These are phyloP conservation scores for Eutolmus rufibarbis DNA, from an alignment of 2,888 invertebrate genomes.

Conservation along the genomic window DNA sequence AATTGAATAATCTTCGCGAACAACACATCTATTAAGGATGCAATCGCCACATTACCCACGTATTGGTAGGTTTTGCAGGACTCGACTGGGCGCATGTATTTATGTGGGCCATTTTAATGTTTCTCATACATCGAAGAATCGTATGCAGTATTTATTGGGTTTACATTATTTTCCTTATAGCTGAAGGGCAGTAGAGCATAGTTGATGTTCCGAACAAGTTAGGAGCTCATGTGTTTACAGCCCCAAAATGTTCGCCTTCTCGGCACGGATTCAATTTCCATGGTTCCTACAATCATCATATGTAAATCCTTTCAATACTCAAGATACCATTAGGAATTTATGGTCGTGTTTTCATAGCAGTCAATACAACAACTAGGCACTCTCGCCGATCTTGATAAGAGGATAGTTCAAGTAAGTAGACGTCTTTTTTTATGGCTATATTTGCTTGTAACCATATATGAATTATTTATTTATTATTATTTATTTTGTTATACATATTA, in stretches of 20 bases:
- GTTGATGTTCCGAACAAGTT: neutral
- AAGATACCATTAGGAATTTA: slow-evolving; percentile 9
- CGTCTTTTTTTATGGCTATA: neutral
- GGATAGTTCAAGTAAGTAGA: neutral
- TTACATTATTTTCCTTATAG: neutral
- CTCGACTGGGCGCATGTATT: neutral
- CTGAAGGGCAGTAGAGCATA: neutral
- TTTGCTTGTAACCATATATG: neutral
- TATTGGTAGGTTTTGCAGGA: neutral
- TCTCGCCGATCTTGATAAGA: neutral
- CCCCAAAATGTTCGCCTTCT: neutral
- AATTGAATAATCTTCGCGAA: no score
- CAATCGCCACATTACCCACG: neutral
- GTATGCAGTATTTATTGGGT: neutral
- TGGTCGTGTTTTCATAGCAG: neutral
- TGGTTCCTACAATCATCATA: neutral
- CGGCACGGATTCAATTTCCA: neutral
- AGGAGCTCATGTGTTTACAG: neutral
- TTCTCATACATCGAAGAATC: neutral
- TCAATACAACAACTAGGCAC: neutral
- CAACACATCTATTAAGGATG: neutral
- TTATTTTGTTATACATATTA: no score
- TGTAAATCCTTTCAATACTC: slow-evolving; percentile 9
- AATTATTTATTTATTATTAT: no score
- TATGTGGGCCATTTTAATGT: neutral